phyloP scores from a whole-genome alignment of 2,888 invertebrate species.

The Ferrisia virgata region DNA sequence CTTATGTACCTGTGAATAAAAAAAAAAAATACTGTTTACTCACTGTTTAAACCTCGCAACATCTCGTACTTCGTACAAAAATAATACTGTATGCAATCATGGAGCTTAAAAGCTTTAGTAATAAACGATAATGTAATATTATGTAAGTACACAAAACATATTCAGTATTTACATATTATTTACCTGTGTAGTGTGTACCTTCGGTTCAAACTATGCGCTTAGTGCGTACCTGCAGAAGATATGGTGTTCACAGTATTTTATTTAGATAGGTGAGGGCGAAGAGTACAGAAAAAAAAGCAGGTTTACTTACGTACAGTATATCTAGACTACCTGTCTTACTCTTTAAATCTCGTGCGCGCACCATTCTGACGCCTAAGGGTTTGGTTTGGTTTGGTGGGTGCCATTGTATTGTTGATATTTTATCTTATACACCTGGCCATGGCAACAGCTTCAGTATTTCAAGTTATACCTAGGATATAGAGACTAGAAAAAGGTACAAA shows the following conservation, averaged over 20 bases:
- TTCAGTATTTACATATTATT: no score
- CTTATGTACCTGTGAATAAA: no score
- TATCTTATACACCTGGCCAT: slow-evolving; percentile 21
- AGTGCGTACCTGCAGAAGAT: slow-evolving; percentile 13
- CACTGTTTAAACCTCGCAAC: no score
- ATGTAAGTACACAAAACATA: no score
- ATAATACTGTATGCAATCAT: no score
- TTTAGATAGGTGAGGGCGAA: background rate
- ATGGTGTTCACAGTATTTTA: background rate
- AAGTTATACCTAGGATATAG: background rate
- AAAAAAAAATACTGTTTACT: no score
- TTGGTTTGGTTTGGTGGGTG: background rate
- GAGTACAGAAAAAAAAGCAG: slow-evolving; percentile 26
- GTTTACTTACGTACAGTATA: background rate
- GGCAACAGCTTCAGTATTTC: background rate
- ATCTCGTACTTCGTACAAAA: no score
- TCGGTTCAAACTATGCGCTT: no score
- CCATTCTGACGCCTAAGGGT: slow-evolving; percentile 18
- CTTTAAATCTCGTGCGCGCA: slow-evolving; percentile 26
- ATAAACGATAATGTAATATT: no score
- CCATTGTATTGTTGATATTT: slow-evolving; percentile 32
- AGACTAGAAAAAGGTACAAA: no score
- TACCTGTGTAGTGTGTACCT: no score
- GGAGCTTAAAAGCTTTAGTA: no score
- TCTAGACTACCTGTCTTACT: slow-evolving; percentile 27